Conservation (phyloP, 2,888 invertebrate species). For the Lasioglossum figueresi region DNA sequence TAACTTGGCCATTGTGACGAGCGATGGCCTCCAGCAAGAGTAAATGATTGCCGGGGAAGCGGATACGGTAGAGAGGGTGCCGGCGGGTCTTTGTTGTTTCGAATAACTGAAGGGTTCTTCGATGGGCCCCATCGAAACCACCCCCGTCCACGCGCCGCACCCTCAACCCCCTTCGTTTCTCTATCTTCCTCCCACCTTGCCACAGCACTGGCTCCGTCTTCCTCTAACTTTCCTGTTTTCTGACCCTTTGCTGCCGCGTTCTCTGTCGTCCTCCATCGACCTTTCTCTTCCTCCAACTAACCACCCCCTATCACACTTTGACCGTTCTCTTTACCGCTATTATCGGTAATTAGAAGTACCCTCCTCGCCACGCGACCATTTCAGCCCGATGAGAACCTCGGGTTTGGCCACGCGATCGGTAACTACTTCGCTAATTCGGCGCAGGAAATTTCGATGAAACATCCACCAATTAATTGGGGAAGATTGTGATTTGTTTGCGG, state of each 20-base stretch:
- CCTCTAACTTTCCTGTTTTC: background rate
- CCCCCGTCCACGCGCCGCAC: slow-evolving; percentile 48
- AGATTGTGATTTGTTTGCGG: slow-evolving; percentile 37
- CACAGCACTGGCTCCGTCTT: background rate
- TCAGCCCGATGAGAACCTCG: slow-evolving; percentile 43
- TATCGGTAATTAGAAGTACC: slow-evolving; percentile 82
- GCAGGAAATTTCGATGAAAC: slow-evolving; percentile 33
- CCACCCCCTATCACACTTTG: slow-evolving; percentile 46
- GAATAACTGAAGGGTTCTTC: slow-evolving; percentile 80
- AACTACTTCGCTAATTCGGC: slow-evolving; percentile 65
- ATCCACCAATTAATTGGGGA: slow-evolving; percentile 38
- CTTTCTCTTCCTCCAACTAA: slow-evolving; percentile 41
- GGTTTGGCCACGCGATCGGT: slow-evolving; percentile 55
- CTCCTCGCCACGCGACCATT: slow-evolving; percentile 82
- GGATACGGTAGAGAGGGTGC: slow-evolving; percentile 77
- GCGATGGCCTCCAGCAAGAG: slow-evolving; percentile 81
- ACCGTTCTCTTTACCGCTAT: slow-evolving; percentile 71
- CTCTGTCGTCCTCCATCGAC: slow-evolving; percentile 22
- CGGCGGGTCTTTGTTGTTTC: slow-evolving; percentile 82
- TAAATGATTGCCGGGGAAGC: slow-evolving; percentile 81
- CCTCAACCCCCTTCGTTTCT: slow-evolving; percentile 6
- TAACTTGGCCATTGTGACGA: slow-evolving; percentile 82
- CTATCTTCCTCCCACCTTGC: background rate
- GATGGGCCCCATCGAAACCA: slow-evolving; percentile 72
- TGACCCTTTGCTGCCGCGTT: slow-evolving; percentile 3